Conservation (phyloP, 2,113 vertebrate genomes). For the Emydura subglobosa region DNA sequence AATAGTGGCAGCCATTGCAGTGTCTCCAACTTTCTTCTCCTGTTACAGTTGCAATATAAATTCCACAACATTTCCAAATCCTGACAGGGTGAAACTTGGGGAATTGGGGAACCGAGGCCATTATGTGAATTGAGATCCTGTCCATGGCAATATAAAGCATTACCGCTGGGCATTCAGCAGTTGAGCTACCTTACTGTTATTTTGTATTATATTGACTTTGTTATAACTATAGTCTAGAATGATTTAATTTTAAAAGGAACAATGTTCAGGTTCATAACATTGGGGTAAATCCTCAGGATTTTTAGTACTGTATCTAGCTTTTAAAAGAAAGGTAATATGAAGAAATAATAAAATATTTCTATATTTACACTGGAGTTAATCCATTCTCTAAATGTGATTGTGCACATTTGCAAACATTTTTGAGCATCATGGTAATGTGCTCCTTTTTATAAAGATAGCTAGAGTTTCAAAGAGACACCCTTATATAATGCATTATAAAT, state of each 20-base stretch:
- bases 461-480: not conserved
- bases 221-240: slow-evolving; percentile 65
- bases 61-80: slow-evolving; percentile 72
- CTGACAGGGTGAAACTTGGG: slow-evolving; percentile 69
- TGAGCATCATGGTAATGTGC: rapidly evolving
- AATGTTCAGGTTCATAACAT: slow-evolving; percentile 55
- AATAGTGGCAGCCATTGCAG: slow-evolving; percentile 33
- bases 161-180: slow-evolving; percentile 35
- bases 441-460: not conserved
- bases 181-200: slow-evolving; percentile 24
- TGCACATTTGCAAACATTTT: not conserved
- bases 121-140: slow-evolving; percentile 68
- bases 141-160: slow-evolving; percentile 64
- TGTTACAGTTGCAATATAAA: slow-evolving; percentile 35
- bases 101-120: slow-evolving; percentile 71
- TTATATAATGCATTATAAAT: not conserved
- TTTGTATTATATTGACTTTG: slow-evolving; percentile 39
- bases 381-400: not conserved
- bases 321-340: not conserved
- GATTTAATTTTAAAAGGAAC: slow-evolving; percentile 69
- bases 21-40: not conserved
- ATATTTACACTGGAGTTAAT: not conserved
- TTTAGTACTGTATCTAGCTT: slow-evolving; percentile 9
- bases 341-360: not conserved
- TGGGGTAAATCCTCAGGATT: slow-evolving; percentile 47